phyloP scores from a whole-genome alignment of 2,888 invertebrate genomes.

The Hymenopus coronatus region DNA sequence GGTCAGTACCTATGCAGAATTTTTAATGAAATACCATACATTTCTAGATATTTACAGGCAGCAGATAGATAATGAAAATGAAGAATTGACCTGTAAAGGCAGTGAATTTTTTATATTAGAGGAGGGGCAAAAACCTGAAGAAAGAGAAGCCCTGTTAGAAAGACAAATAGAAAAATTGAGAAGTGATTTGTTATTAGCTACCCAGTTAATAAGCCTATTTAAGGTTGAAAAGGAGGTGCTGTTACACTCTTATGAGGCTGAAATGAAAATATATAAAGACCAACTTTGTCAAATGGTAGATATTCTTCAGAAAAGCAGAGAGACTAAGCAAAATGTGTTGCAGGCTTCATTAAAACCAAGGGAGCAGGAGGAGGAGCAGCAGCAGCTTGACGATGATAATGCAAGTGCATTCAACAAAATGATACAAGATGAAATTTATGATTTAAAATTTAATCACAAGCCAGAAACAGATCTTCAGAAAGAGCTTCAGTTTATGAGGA shows the following conservation, averaged over 20 bases:
- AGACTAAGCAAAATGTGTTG: neutral
- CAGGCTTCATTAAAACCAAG: neutral
- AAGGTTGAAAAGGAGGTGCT: neutral
- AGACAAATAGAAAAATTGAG: conserved; percentile 56
- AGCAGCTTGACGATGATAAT: neutral
- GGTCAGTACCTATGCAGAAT: neutral
- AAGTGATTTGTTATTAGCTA: neutral
- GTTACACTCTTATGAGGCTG: conserved; percentile 42
- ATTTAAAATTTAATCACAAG: neutral
- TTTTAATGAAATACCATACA: neutral
- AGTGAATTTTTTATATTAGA: conserved; percentile 38
- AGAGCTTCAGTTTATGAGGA: neutral
- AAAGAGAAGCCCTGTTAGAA: conserved; percentile 48
- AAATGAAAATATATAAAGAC: conserved; percentile 41
- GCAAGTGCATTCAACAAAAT: neutral
- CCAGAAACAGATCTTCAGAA: conserved; percentile 3
- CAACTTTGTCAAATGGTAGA: conserved; percentile 42
- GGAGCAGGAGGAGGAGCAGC: neutral
- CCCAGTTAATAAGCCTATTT: neutral
- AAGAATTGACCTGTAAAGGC: conserved; percentile 38
- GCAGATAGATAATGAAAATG: conserved; percentile 35
- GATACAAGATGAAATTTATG: conserved; percentile 8
- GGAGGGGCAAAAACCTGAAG: conserved; percentile 38
- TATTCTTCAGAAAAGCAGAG: conserved; percentile 36
- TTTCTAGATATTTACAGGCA: neutral